Conservation (phyloP, 2,797 vertebrate genomes). For the Gymnopithys bicolor region DNA sequence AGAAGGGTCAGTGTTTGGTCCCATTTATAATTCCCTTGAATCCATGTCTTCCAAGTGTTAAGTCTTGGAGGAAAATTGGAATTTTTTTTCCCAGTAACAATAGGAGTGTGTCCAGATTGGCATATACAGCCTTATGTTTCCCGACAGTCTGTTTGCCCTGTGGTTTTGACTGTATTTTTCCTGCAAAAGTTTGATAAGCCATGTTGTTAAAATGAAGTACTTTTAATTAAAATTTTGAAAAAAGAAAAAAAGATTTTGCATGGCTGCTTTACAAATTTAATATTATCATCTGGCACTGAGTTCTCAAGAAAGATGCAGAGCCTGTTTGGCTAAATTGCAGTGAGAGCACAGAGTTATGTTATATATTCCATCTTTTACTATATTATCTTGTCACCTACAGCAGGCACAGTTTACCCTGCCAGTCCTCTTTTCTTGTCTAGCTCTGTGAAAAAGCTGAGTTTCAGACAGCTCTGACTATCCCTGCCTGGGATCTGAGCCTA, state of each 20-base stretch:
- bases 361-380: neutral
- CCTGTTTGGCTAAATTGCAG: neutral
- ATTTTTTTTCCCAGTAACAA: neutral
- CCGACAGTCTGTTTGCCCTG: neutral
- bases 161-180: neutral
- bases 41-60: neutral
- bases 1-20: neutral
- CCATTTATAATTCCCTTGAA: neutral
- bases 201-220: neutral
- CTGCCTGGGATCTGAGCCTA: neutral
- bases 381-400: neutral
- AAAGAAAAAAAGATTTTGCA: neutral
- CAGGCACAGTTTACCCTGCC: neutral
- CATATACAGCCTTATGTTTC: neutral
- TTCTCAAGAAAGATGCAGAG: neutral
- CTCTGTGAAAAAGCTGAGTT: neutral
- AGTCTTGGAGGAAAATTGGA: neutral
- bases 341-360: neutral
- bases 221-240: constrained; percentile 6
- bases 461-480: neutral
- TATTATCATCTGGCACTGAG: neutral
- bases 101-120: neutral
- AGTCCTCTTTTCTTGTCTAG: neutral
- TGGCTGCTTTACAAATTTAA: neutral
- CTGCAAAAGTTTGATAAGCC: neutral